Conservation (phyloP, 2,797 vertebrate genomes). For the Alectoris magna region DNA sequence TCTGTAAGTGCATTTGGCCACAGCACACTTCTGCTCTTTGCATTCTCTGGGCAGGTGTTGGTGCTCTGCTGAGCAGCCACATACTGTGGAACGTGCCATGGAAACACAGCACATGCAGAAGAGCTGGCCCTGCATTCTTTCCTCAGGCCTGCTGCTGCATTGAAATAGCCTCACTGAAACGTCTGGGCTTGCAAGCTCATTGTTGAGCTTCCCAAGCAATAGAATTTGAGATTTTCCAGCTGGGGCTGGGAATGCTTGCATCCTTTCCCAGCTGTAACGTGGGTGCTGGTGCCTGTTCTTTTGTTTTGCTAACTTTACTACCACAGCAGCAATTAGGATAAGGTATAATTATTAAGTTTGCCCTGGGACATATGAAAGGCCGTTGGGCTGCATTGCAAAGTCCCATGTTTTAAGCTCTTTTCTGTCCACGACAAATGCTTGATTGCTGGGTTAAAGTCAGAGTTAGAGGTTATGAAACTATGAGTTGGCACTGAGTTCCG, state of each 20-base stretch:
- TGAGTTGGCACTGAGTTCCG: neutral
- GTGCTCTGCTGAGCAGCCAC: neutral
- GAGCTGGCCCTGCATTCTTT: constrained; percentile 17
- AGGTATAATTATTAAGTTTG: neutral
- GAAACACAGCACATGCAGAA: neutral
- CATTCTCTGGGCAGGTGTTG: neutral
- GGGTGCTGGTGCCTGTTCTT: neutral
- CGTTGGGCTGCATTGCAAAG: neutral
- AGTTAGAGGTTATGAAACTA: neutral
- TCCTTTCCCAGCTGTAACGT: neutral
- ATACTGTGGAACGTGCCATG: neutral
- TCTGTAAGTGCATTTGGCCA: neutral
- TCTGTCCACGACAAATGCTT: neutral
- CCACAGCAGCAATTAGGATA: neutral
- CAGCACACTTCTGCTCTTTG: neutral
- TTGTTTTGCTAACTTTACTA: neutral
- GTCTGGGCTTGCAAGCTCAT: constrained; percentile 18
- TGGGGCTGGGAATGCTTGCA: neutral
- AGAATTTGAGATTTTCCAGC: neutral
- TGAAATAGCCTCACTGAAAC: neutral
- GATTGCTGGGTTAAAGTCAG: neutral
- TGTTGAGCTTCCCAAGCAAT: neutral
- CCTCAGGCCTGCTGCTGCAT: neutral
- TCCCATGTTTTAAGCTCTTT: neutral
- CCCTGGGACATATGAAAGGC: neutral